A percentile compares a stretch with the other conserved stretches of the same genome.
These are phyloP conservation scores for Darevskia nairensis DNA, from an alignment of 2,797 vertebrate species.

Conservation along the genomic window DNA sequence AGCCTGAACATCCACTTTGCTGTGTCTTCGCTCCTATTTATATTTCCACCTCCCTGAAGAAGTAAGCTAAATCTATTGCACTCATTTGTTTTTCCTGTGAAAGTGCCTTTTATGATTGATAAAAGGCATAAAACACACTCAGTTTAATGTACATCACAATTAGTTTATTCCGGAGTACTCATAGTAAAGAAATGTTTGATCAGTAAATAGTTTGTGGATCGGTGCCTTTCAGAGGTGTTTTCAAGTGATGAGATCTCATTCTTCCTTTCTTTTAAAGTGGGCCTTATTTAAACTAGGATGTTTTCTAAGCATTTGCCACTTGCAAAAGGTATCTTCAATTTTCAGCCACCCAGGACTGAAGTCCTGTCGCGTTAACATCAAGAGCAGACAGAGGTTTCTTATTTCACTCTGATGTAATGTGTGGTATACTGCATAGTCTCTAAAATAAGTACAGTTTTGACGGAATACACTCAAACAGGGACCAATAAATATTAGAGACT, in stretches of 20 bases:
- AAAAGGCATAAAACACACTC: conserved; percentile 77
- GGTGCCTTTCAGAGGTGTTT: conserved; percentile 37
- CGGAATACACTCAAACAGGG: conserved; percentile 76
- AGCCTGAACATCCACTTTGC: conserved; percentile 50
- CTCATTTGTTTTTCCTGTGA: conserved; percentile 63
- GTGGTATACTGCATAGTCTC: conserved; percentile 61
- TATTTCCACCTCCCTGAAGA: conserved; percentile 77
- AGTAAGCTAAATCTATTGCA: conserved; percentile 79
- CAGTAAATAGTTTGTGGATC: not conserved
- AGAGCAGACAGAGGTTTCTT: conserved; percentile 65
- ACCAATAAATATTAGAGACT: conserved; percentile 80
- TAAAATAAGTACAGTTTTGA: conserved; percentile 79
- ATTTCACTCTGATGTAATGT: conserved; percentile 68
- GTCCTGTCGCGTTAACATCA: conserved; percentile 63
- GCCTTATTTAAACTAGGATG: conserved; percentile 27
- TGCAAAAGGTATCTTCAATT: conserved; percentile 73
- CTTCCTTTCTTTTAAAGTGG: conserved; percentile 25
- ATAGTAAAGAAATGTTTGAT: not conserved
- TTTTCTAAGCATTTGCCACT: conserved; percentile 72
- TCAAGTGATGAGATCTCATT: conserved; percentile 63
- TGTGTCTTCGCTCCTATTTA: conserved; percentile 80
- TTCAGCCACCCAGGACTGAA: conserved; percentile 67
- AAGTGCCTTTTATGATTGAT: conserved; percentile 79
- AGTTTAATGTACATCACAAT: conserved; percentile 66
- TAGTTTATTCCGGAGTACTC: not conserved